Percentiles rank a stretch among this genome's conserved stretches.
Conservation (phyloP, 1,140 invertebrate species). For the Drosophila rhopaloa region DNA sequence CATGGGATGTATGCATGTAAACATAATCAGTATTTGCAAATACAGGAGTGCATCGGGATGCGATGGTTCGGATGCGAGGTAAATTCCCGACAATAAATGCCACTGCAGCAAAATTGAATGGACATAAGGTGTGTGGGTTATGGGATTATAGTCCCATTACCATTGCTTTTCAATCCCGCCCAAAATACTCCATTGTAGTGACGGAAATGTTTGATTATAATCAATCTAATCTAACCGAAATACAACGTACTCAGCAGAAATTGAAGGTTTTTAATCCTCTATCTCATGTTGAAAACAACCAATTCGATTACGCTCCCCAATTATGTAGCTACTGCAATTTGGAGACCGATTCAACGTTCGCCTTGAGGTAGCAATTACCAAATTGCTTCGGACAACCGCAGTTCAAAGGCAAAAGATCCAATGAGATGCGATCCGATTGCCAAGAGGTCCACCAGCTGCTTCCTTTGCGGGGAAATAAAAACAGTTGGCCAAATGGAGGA, state of each 20-base stretch:
- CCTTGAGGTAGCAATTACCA: slow-evolving; percentile 63
- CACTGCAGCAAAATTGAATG: slow-evolving; percentile 12
- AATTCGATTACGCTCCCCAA: slow-evolving; percentile 17
- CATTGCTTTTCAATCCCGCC: background rate
- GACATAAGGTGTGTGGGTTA: slow-evolving; percentile 18
- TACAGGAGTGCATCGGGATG: slow-evolving; percentile 58
- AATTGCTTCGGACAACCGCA: slow-evolving; percentile 43
- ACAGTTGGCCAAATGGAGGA: slow-evolving; percentile 19
- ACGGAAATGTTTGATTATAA: slow-evolving; percentile 36
- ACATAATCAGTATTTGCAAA: slow-evolving; percentile 83
- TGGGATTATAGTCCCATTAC: slow-evolving; percentile 32
- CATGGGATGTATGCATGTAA: slow-evolving; percentile 77
- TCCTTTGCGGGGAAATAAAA: slow-evolving; percentile 46
- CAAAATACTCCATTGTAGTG: slow-evolving; percentile 4
- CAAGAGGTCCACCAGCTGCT: slow-evolving; percentile 62
- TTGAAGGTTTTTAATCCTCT: background rate
- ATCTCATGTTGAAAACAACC: background rate
- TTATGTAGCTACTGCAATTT: slow-evolving; percentile 39
- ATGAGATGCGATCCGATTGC: slow-evolving; percentile 34
- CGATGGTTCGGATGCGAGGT: background rate
- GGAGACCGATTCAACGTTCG: slow-evolving; percentile 8
- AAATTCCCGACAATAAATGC: slow-evolving; percentile 11
- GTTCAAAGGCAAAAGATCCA: slow-evolving; percentile 26
- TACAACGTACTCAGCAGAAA: slow-evolving; percentile 20
- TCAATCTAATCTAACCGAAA: slow-evolving; percentile 30